Evolutionary conservation across 2,888 invertebrate genomes (phyloP).

Genomic region (Microchrysa polita): DNA sequence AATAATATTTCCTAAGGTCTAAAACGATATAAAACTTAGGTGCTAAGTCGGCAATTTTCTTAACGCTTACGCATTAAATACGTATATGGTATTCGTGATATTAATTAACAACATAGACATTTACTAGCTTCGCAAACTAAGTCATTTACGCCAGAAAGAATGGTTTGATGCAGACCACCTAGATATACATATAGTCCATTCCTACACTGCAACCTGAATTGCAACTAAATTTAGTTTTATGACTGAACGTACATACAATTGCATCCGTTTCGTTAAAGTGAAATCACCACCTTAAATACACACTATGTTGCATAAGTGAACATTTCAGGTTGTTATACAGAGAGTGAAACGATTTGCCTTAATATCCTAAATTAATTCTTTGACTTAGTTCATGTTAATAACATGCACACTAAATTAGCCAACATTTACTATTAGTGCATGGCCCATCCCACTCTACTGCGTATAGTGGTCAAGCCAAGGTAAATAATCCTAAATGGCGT

Average conservation of each 20-base stretch:
- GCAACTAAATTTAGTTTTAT: slow-evolving; percentile 30
- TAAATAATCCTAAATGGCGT: too few species aligned
- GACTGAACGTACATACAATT: too few species aligned
- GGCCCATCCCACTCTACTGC: slow-evolving; percentile 11
- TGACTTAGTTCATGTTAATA: slow-evolving; percentile 10
- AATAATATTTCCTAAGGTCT: too few species aligned
- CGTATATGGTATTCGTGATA: too few species aligned
- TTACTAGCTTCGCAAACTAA: too few species aligned
- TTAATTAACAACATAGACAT: too few species aligned
- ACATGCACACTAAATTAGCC: slow-evolving; percentile 20
- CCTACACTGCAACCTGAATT: neutral
- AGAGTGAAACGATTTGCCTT: slow-evolving; percentile 38
- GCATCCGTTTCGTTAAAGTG: slow-evolving; percentile 12
- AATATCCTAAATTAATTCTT: slow-evolving; percentile 38
- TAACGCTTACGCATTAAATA: too few species aligned
- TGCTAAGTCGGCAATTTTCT: too few species aligned
- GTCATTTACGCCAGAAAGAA: neutral
- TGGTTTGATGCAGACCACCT: slow-evolving; percentile 3
- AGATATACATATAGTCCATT: neutral
- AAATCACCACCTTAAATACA: too few species aligned
- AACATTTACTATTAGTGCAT: neutral
- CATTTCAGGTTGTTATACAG: slow-evolving; percentile 26
- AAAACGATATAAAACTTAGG: too few species aligned
- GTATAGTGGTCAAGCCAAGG: too few species aligned
- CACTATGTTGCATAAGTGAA: too few species aligned